phyloP scores from a whole-genome alignment of 2,888 invertebrate species.

The Leptogaster cylindrica region DNA sequence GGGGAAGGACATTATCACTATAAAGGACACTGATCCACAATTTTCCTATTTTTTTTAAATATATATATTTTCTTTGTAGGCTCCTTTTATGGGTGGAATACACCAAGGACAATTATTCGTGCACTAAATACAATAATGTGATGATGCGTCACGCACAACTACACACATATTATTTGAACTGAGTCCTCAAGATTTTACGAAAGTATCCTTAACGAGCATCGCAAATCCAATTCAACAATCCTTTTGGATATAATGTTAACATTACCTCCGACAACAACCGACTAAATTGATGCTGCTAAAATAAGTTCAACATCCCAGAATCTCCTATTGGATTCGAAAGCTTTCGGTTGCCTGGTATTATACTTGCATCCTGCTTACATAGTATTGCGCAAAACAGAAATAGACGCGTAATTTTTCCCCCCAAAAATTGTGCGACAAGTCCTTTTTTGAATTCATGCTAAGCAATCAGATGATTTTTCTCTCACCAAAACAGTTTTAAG shows the following conservation, averaged over 20 bases:
- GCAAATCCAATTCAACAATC: no score
- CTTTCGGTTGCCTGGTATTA: neutral
- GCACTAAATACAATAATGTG: no score
- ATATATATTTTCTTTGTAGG: no score
- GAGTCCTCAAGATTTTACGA: neutral
- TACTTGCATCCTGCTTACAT: constrained; percentile 13
- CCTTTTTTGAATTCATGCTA: no score
- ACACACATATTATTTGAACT: neutral
- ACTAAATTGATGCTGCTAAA: constrained; percentile 15
- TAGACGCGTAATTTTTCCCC: constrained; percentile 11
- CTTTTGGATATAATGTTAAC: constrained; percentile 10
- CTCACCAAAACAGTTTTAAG: no score
- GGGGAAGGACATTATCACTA: neutral
- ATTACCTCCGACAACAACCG: constrained; percentile 38
- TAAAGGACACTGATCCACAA: no score
- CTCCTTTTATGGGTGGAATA: no score
- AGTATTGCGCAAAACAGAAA: constrained; percentile 19
- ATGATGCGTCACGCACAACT: neutral
- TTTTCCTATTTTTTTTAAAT: no score
- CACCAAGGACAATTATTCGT: no score
- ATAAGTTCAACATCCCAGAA: constrained; percentile 26
- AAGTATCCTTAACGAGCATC: neutral
- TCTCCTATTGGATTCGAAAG: constrained; percentile 11
- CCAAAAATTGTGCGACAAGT: neutral
- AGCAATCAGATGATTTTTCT: no score